phyloP scores from a whole-genome alignment of 2,113 vertebrate species.

The Redunca redunca region DNA sequence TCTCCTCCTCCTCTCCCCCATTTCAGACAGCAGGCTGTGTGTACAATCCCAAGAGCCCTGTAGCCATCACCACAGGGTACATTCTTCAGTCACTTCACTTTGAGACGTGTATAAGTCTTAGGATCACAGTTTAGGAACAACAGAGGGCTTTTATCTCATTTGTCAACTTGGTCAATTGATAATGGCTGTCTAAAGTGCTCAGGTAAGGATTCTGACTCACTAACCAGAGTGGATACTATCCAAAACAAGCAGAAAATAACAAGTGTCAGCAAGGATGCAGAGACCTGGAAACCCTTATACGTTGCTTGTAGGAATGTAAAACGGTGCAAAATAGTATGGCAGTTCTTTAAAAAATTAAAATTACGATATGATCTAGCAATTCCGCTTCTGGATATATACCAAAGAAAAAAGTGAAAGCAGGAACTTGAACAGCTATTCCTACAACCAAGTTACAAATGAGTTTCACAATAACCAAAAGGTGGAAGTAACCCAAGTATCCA shows the following conservation, averaged over 20 bases:
- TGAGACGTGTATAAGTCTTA: background rate
- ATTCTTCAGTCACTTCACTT: background rate
- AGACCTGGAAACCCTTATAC: background rate
- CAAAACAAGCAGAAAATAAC: background rate
- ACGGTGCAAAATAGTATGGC: background rate
- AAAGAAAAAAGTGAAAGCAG: background rate
- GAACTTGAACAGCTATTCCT: background rate
- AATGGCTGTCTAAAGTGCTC: background rate
- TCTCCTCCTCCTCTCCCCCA: too few relatives aligned
- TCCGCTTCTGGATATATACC: background rate
- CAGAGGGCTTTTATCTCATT: background rate
- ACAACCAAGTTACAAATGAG: background rate
- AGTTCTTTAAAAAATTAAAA: background rate
- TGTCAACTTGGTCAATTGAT: background rate
- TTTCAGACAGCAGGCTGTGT: background rate
- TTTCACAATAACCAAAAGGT: background rate
- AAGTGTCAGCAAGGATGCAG: background rate
- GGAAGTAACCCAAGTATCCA: background rate
- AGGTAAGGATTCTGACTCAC: background rate
- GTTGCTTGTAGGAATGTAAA: background rate
- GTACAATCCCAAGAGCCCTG: accelerated
- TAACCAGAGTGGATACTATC: background rate
- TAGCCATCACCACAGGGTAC: background rate
- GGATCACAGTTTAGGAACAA: background rate
- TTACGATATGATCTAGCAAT: background rate